Evolutionary conservation across 2,797 vertebrate genomes (phyloP), one percentile per base, ranked within the genome.

Genomic region (Pseudochromis fuscus): DNA sequence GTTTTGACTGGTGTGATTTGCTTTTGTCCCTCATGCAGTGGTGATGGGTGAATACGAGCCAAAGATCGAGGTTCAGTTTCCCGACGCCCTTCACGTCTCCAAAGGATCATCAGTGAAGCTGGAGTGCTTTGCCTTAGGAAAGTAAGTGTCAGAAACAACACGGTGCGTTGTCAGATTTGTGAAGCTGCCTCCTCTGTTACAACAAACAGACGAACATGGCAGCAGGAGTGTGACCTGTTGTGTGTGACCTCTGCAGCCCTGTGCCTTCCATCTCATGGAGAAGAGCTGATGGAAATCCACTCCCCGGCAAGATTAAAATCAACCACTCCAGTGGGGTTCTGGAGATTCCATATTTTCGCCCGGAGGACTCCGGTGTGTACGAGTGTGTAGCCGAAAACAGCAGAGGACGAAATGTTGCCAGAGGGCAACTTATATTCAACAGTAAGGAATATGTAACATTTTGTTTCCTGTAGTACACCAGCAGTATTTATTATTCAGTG

Each of bases 31-130:
- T 46, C 30, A 12, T 19, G 46, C 94, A 98, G 96, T 94, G 35
- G 94, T 96, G 83, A 98, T 98, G 97, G 97, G 96, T 33, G 97
- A 98, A 86, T 98, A 98, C 0, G 97, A 99, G 85, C 97, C 97
- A 9, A 98, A 98, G 93, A 98, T 98, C 67, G 96, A 98, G 92
- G 96, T 98, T 68, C 96, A 95, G 85, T 97, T 98, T 81, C 95
- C 96, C 31, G 96, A 98, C 88, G 94, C 66, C 0, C 93, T 96
- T 52, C 92, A 93, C 0, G 93, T 96, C 52, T 94, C 95, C 0
- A 97, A 95, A 92, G 97, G 97, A 90, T 93, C 95, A 10, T 97
- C 95, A 0, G 96, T 97, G 78, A 96, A 94, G 76, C 90, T 98
- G 90, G 97, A 98, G 82, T 98, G 96, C 89, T 98, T 98, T 75